Evolutionary conservation across 2,888 invertebrate genomes (phyloP).

Genomic region (Dione juno): DNA sequence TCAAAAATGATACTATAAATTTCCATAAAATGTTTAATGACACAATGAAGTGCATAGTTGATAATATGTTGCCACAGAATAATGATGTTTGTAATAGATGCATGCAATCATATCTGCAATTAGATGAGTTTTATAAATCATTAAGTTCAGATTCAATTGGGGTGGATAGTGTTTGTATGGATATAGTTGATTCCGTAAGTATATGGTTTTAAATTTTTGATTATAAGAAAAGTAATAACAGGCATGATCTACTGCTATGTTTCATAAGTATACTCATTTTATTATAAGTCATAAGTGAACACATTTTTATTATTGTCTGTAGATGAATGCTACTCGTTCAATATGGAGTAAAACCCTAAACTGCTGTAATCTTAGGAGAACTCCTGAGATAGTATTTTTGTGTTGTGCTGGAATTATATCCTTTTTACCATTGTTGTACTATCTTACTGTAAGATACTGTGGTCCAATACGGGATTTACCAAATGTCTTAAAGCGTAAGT

Average conservation of each 20-base stretch:
- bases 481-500: constrained; percentile 77
- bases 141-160: constrained; percentile 82
- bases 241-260: too few relatives aligned
- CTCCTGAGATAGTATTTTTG: constrained; percentile 83
- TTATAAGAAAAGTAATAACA: too few relatives aligned
- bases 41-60: constrained; percentile 72
- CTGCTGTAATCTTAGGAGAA: constrained; percentile 82
- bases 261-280: too few relatives aligned
- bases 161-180: constrained; percentile 86
- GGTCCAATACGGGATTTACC: constrained; percentile 75
- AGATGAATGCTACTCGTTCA: constrained; percentile 87
- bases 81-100: constrained; percentile 81
- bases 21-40: constrained; percentile 76
- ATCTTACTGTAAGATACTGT: constrained; percentile 79
- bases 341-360: constrained; percentile 84
- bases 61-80: constrained; percentile 53
- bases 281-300: neutral
- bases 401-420: constrained; percentile 79
- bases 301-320: constrained; percentile 49
- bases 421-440: constrained; percentile 82
- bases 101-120: constrained; percentile 75
- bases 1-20: constrained; percentile 76
- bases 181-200: constrained; percentile 86
- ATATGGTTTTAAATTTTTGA: neutral
- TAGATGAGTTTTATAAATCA: constrained; percentile 84